Base-by-base conservation (phyloP, 2,888 invertebrate species). In the Drosophila subsilvestris region DNA sequence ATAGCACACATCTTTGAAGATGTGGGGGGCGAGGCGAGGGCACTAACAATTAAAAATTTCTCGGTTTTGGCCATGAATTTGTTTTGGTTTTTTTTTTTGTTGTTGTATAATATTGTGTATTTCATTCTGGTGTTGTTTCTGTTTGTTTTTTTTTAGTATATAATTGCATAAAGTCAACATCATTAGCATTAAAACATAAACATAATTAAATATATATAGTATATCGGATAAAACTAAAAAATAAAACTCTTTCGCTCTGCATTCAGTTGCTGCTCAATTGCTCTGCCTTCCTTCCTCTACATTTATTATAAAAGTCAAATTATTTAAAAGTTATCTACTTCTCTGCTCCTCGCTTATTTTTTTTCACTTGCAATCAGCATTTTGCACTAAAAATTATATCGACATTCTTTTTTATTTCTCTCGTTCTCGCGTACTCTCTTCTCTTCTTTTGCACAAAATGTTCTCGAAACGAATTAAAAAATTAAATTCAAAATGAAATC, bases 331-430 rank as follows among this genome's bases (percentile, higher is more conserved):
- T 58, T 69, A 65, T 60, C 49, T 60, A 62, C 54, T 42, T 66
- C 37, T 37, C 6, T 37, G 6, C 37, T 37, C 37, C 14, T 37
- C 14, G 6, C 10, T 37, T 32, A 14, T 66, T 42, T 49, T 56
- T 56, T 78, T 86, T 74, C 45, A 71, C 58, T 78, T 84, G 85
- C 85, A 81, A 74, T 51, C 50, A 61, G 61, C 47, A 47, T 42
- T 48, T 66, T 78, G 73, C 75, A 73, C 81, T 86, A 81, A 81
- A 73, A 83, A 86, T 81, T 86, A 83, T 83, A 83, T 83, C 82
- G 82, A 83, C 82, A 83, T 84, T 71, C 79, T 77, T 85, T 81
- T 63, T 54, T 73, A 79, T 53, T 50, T 62, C 43, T 61, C 57
- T 69, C 37, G 45, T 51, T 61, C 18, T 53, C 47, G 25, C 14